Evolutionary conservation across 1,140 invertebrate genomes (phyloP), one percentile per base, ranked within the genome.

Genomic region (Zaprionus nigranus): DNA sequence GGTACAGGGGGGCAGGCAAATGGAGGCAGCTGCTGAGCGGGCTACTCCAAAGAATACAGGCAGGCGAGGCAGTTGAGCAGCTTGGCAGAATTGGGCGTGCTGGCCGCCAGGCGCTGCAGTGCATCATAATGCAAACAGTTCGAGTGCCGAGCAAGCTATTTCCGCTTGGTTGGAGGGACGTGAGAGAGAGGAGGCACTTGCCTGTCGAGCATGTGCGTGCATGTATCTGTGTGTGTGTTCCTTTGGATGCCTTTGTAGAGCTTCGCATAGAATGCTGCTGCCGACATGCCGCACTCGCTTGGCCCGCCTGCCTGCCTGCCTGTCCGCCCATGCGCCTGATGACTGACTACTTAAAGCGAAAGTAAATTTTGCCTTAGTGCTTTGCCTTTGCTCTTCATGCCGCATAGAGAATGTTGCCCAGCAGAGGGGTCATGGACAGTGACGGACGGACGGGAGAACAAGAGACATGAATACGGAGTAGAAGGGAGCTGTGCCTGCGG

Each of bases 91-190:
- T 28, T 7, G 17, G 26, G 43, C 26, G 43, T 17, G 26, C 20
- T 30, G 43, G 43, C 24, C 38, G 75, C 36, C 66, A 59, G 56
- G 67, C 78, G 76, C 63, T 75, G 66, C 68, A 51, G 46, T 84
- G 85, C 84, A 79, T 79, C 84, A 88, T 84, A 87, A 88, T 84
- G 84, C 84, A 88, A 87, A 87, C 84, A 87, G 81, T 84, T 81
- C 74, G 71, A 88, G 83, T 87, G 84, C 83, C 80, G 71, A 88
- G 58, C 56, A 62, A 79, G 69, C 77, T 83, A 76, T 75, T 88
- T 87, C 84, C 78, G 78, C 54, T 20, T 43, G n/a, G 30, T 36
- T 34, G 28, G 26, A 66, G 77, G 54, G 66, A 30, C n/a, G n/a
- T 5, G 24, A 28, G 12, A 17, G 36, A 22, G 12, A 6, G 61